Percentiles rank a stretch among this genome's conserved stretches.
phyloP scores from a whole-genome alignment of 92 coral and sea anemone species.

The Umimayanthus chanpuru region DNA sequence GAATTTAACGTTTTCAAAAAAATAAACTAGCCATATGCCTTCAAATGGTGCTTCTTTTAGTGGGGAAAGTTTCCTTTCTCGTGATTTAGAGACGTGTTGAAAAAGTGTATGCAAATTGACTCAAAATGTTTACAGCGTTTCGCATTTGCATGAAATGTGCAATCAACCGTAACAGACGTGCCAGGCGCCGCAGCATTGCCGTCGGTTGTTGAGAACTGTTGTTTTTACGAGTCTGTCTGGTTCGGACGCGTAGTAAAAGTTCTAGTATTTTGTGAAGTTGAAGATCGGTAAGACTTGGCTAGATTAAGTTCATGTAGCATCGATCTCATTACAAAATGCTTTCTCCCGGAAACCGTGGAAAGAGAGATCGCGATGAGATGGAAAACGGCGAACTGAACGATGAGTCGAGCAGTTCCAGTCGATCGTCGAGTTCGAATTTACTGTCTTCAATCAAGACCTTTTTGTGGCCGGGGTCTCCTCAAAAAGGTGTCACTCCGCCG shows the following conservation, averaged over 20 bases:
- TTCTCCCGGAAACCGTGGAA: conserved; percentile 39
- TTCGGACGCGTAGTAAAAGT: conserved; percentile 11
- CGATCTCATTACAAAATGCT: conserved; percentile 24
- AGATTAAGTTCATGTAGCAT: conserved; percentile 23
- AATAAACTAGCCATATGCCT: background rate
- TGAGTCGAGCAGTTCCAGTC: conserved; percentile 44
- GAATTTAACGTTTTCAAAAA: background rate
- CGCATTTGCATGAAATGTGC: conserved; percentile 93
- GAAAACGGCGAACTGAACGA: conserved; percentile 59
- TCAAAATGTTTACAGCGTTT: conserved; percentile 38
- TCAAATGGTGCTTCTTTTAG: background rate
- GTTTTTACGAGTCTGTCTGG: conserved; percentile 5
- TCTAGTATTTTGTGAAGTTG: background rate
- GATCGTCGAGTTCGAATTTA: conserved; percentile 76
- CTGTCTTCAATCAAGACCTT: conserved; percentile 97
- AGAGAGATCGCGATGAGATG: conserved; percentile 66
- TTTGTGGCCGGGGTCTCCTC: conserved; percentile 91
- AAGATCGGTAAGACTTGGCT: background rate
- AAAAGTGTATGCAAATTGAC: conserved; percentile 70
- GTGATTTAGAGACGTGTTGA: conserved; percentile 19
- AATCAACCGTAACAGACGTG: conserved; percentile 77
- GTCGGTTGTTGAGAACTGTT: conserved; percentile 27
- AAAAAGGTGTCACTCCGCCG: conserved; percentile 67
- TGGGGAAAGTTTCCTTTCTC: background rate
- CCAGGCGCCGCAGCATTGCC: conserved; percentile 53